Conservation (phyloP, 2,113 vertebrate species). For the Naja naja region DNA sequence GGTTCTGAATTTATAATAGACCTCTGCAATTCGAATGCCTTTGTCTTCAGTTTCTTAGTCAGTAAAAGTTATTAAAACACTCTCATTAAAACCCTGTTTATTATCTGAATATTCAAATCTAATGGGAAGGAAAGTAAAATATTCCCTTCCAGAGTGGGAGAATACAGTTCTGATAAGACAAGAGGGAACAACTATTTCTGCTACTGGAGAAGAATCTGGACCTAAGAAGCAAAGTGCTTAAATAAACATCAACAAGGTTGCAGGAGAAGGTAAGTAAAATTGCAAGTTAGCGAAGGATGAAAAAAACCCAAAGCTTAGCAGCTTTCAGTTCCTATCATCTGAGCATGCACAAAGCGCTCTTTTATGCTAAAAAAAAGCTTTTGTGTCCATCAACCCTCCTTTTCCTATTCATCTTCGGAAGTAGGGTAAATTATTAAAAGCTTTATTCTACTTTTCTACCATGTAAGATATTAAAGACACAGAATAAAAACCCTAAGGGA, state of each 20-base stretch:
- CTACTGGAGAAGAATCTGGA: not conserved
- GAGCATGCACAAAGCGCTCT: not conserved
- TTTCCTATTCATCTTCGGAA: not conserved
- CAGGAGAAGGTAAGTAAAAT: not conserved
- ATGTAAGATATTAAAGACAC: not conserved
- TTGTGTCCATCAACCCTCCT: not conserved
- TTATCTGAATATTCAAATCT: slow-evolving; percentile 1
- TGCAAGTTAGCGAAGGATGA: not conserved
- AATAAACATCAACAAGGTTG: not conserved
- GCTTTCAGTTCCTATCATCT: not conserved
- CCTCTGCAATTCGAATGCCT: not conserved
- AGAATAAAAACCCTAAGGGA: not conserved
- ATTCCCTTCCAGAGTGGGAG: not conserved
- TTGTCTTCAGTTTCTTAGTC: slow-evolving; percentile 9
- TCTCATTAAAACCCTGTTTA: not conserved
- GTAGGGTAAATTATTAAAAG: not conserved
- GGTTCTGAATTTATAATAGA: slow-evolving; percentile 2
- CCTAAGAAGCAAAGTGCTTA: not conserved
- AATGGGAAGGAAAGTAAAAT: not conserved
- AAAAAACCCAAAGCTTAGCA: not conserved
- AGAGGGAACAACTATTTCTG: not conserved
- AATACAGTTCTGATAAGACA: not conserved
- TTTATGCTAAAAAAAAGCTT: not conserved
- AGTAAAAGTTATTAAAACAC: slow-evolving; percentile 15
- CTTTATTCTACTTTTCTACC: not conserved